Base-by-base conservation (phyloP, 2,113 vertebrate species). In the Aegithalos caudatus region DNA sequence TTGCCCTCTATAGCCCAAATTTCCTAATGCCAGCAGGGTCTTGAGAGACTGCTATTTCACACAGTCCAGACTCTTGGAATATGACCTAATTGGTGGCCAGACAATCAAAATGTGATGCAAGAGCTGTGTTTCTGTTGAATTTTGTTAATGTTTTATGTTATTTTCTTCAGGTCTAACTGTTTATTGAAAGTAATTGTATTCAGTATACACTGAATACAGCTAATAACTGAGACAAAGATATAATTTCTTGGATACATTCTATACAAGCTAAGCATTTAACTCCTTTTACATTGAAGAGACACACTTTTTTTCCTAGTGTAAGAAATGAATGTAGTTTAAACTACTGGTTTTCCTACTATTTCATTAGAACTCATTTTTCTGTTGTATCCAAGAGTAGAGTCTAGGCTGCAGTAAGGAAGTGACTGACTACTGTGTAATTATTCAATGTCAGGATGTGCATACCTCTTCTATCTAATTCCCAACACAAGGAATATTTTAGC, bases 101-200 rank as follows among this genome's bases (percentile, higher is more conserved):
- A 95, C 81, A 95, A 74, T 92, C 60, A 95, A 79, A 88, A 83
- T 60, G 66, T 88, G 90, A 92, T 61, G 50, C 69, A 95, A 91
- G 29, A 90, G 53, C 21, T 64, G 2, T 27, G 74, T 45, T 94
- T 91, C 57, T 94, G 19, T 24, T 90, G 44, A 77, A 42, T 42
- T 79, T 84, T 56, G 8, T 74, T 88, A 5, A 73, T 51, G 79
- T 62, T 86, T 9, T 48, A 69, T 12, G 9, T 47, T 57, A 53
- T 65, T 82, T 92, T 80, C 58, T 77, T 85, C 23, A 10, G 31
- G 53, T 82, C 78, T 89, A 69, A 85, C 38, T 62, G 24, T 44
- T 82, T 3, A 0, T 37, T 87, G 42, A 2, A 71, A 64, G 31
- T 53, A 57, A 50, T 15, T 71, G 81, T 77, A 70, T 62, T 81